These are phyloP conservation scores for Bungarus multicinctus DNA, from an alignment of 2,113 vertebrate genomes.

Conservation along the genomic window DNA sequence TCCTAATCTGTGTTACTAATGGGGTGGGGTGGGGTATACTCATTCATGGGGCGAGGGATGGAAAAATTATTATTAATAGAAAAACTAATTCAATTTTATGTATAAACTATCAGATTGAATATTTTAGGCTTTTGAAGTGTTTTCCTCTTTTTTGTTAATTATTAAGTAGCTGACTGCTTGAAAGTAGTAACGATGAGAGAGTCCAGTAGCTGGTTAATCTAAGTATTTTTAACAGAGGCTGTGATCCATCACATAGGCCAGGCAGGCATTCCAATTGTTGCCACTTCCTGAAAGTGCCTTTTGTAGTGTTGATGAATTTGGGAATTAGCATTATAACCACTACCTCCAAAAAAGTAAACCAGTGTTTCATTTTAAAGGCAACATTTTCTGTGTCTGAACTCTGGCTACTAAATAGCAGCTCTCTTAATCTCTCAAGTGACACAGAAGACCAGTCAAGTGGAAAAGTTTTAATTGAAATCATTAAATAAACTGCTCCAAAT, in stretches of 20 bases:
- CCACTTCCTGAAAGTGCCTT: slow-evolving; percentile 25
- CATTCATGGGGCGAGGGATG: not conserved
- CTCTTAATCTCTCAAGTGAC: slow-evolving; percentile 35
- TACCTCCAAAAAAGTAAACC: slow-evolving; percentile 15
- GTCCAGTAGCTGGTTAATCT: slow-evolving; percentile 53
- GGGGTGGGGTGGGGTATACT: not conserved
- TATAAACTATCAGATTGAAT: slow-evolving; percentile 48
- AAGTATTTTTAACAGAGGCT: slow-evolving; percentile 38
- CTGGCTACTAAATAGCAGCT: slow-evolving; percentile 24
- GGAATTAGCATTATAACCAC: slow-evolving; percentile 39
- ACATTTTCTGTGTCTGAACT: slow-evolving; percentile 37
- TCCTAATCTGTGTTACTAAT: not conserved
- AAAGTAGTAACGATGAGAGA: slow-evolving; percentile 58
- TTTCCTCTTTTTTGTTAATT: slow-evolving; percentile 63
- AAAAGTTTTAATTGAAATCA: slow-evolving; percentile 32
- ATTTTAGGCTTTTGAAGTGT: slow-evolving; percentile 68
- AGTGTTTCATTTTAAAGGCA: slow-evolving; percentile 19
- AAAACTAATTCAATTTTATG: slow-evolving; percentile 45
- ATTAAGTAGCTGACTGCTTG: slow-evolving; percentile 67
- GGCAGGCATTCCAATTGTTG: not conserved
- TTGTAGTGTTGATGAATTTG: not conserved
- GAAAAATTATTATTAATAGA: slow-evolving; percentile 33
- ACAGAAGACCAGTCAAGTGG: slow-evolving; percentile 28
- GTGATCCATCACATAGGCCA: slow-evolving; percentile 10
- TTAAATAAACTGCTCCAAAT: slow-evolving; percentile 13